Evolutionary conservation across 2,113 vertebrate genomes (phyloP).

Genomic region (Pomatorhinus ruficollis): DNA sequence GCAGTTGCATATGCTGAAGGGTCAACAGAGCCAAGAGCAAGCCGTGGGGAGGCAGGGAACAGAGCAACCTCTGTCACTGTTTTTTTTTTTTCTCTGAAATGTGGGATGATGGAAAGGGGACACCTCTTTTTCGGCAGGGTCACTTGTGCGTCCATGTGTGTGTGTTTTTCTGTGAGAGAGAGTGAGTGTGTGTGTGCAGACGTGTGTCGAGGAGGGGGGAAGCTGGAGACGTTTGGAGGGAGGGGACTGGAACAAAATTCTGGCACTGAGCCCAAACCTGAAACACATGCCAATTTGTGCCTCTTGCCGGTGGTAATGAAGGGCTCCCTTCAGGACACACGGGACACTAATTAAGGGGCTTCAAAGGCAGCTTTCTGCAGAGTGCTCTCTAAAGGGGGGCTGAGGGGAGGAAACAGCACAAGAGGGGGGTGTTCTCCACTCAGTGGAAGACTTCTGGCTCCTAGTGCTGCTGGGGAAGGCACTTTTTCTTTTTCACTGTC

Average conservation of each 20-base stretch:
- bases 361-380: constrained; percentile 66
- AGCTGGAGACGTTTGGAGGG: neutral
- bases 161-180: neutral
- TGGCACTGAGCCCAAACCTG: constrained; percentile 16
- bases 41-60: neutral
- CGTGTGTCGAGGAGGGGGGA: neutral
- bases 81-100: neutral
- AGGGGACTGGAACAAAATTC: constrained; percentile 36
- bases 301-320: constrained; percentile 61
- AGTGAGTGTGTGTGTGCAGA: neutral
- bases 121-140: neutral
- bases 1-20: constrained; percentile 48
- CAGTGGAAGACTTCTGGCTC: constrained; percentile 60
- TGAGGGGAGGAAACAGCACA: constrained; percentile 55
- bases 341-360: constrained; percentile 70
- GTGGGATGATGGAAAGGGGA: neutral
- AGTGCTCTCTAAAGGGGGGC: constrained; percentile 50
- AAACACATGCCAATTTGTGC: constrained; percentile 65
- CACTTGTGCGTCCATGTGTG: neutral
- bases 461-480: constrained; percentile 49
- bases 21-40: constrained; percentile 47
- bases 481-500: constrained; percentile 49
- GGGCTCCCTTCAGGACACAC: constrained; percentile 63
- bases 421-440: constrained; percentile 58
- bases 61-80: neutral